Percentiles rank a stretch among this genome's conserved stretches.
These are phyloP conservation scores for Carterocephalus palaemon DNA, from an alignment of 2,888 invertebrate species.

Conservation along the genomic window DNA sequence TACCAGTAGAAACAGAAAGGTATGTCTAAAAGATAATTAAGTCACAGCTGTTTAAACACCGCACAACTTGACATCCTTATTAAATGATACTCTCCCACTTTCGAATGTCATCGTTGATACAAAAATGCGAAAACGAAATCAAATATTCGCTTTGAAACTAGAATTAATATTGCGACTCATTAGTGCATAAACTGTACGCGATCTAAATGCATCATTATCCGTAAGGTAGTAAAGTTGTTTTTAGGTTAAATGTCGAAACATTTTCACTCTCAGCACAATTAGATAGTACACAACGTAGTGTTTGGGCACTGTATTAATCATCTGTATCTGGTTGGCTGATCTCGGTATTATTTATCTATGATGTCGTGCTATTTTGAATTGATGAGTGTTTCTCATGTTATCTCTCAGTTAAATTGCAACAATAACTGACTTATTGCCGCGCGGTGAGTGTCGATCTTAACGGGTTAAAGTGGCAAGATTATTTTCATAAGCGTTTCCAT, in stretches of 20 bases:
- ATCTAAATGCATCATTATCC: not conserved
- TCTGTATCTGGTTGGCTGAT: slow-evolving; percentile 13
- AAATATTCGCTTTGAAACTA: slow-evolving; percentile 11
- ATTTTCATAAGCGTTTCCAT: no score
- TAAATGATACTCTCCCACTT: not conserved
- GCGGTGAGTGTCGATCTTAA: no score
- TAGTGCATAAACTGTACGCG: not conserved
- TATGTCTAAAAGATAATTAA: no score
- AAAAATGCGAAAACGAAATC: slow-evolving; percentile 10
- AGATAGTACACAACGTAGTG: slow-evolving; percentile 12
- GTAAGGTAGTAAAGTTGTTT: not conserved
- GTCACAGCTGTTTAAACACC: no score
- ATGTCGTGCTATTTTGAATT: slow-evolving; percentile 12
- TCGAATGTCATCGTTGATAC: not conserved
- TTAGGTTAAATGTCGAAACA: slow-evolving; percentile 3
- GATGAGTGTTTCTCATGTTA: slow-evolving; percentile 3
- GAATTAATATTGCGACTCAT: slow-evolving; percentile 12
- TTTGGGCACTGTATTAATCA: slow-evolving; percentile 13
- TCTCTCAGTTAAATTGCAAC: slow-evolving; percentile 1
- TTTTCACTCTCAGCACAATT: slow-evolving; percentile 36
- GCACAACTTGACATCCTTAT: no score
- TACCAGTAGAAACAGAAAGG: no score
- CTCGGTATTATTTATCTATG: slow-evolving; percentile 10
- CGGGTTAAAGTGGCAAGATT: no score
- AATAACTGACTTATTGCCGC: no score